These are phyloP conservation scores for Muricea muricata DNA, from an alignment of 92 coral and sea anemone genomes.

Conservation along the genomic window DNA sequence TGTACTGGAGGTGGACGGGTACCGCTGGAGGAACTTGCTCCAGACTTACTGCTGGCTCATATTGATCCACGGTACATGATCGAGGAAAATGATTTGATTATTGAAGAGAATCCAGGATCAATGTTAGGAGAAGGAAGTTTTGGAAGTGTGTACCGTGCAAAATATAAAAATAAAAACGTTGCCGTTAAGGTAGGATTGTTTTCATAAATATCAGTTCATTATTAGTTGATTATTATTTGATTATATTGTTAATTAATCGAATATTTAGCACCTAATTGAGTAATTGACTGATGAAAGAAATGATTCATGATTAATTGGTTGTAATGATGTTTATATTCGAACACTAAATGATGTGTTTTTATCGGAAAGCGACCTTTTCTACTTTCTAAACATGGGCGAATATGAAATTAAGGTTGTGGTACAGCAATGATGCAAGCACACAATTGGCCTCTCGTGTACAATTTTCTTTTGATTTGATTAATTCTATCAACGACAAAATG, in stretches of 20 bases:
- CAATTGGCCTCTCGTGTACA: too few relatives aligned
- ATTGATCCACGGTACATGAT: constrained; percentile 68
- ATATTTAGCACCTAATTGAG: too few relatives aligned
- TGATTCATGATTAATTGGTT: background rate
- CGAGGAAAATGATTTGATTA: constrained; percentile 64
- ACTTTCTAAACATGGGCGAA: too few relatives aligned
- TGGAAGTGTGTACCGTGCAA: constrained; percentile 91
- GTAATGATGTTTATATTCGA: background rate
- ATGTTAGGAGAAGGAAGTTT: constrained; percentile 87
- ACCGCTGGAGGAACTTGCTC: constrained; percentile 79
- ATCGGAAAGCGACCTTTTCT: too few relatives aligned
- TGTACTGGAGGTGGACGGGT: constrained; percentile 67
- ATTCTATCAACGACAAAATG: too few relatives aligned
- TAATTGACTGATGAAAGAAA: background rate
- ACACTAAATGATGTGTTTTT: too few relatives aligned
- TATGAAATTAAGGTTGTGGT: too few relatives aligned
- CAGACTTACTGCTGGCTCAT: constrained; percentile 88
- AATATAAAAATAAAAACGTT: constrained; percentile 71
- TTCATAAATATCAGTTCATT: background rate
- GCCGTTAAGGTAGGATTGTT: constrained; percentile 81
- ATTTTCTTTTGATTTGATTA: too few relatives aligned
- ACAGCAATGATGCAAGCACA: too few relatives aligned
- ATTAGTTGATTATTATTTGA: background rate
- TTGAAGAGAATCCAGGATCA: constrained; percentile 54
- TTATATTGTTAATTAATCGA: background rate